Evolutionary conservation across 2,797 vertebrate genomes (phyloP), one percentile per base, ranked within the genome.

Genomic region (Labeo calbasu): DNA sequence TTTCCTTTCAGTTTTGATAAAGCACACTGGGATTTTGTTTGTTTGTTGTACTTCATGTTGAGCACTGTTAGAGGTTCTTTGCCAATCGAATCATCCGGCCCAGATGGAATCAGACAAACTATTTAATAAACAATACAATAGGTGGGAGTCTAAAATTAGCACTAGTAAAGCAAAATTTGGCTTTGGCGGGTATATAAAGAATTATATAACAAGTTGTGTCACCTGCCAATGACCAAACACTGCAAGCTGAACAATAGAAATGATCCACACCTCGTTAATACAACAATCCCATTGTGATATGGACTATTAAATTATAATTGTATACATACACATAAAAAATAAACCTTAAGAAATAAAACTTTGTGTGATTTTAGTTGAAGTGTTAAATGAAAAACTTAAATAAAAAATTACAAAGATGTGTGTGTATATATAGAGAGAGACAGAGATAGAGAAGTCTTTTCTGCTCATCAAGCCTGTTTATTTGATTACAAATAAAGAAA

Each of bases 31-130:
- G 80, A 73, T 73, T 61, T n/a, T 5, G 51, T 72, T 71, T 0
- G 1, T 46, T 50, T 80, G 48, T 59, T 77, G 36, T 82, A 63
- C 11, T 46, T 79, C 53, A 48, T n/a, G 75, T 43, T 70, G 65
- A 25, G 51, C 15, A 21, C 25, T 59, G 53, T 40, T 43, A 43
- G 21, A 6, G 12, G 1, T 11, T n/a, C 23, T 81, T 25, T 77
- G 57, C 9, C 21, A 5, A 57, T 23, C 9, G 13, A 61, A 77
- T 77, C 36, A 63, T 77, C 55, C 25, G 43, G 43, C n/a, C 75
- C n/a, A 77, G 75, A 77, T 61, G 4, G 14, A 43, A 61, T 77
- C 15, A 1, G 36, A 7, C 21, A 5, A 59, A 59, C 21, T 57
- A 43, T 76, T 43, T 59, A 43, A 59, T 59, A 57, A 75, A 40